A percentile compares a stretch with the other conserved stretches of the same genome.
These are phyloP conservation scores for Lophotis ruficrista DNA, from an alignment of 2,113 vertebrate genomes.

Conservation along the genomic window DNA sequence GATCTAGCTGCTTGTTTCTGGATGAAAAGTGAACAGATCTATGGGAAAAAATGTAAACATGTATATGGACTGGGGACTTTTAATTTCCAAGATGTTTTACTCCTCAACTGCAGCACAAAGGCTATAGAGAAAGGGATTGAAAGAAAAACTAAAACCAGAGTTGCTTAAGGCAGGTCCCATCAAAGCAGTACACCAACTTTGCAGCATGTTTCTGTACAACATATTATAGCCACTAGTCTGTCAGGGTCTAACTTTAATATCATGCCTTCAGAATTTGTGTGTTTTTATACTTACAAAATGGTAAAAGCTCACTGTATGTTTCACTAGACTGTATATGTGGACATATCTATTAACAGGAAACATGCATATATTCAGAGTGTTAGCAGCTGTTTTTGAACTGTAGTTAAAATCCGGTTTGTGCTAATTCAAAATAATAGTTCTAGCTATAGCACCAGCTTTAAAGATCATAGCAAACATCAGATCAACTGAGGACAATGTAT, in stretches of 20 bases:
- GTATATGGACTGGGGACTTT: not conserved
- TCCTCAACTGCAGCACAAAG: not conserved
- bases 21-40: not conserved
- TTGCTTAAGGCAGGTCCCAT: not conserved
- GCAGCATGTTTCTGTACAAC: not conserved
- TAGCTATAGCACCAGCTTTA: not conserved
- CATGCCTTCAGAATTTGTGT: not conserved
- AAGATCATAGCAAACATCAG: not conserved
- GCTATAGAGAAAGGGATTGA: not conserved
- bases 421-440: not conserved
- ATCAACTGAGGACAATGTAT: not conserved
- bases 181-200: not conserved
- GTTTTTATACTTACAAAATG: conserved; percentile 39
- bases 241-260: conserved; percentile 9
- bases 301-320: not conserved
- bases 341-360: conserved; percentile 62
- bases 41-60: not conserved
- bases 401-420: not conserved
- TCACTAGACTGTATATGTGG: conserved; percentile 11
- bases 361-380: not conserved
- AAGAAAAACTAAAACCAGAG: not conserved
- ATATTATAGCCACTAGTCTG: not conserved
- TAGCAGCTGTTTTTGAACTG: conserved; percentile 26
- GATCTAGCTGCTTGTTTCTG: not conserved
- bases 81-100: not conserved